These are phyloP conservation scores for Agrochola lota DNA, from an alignment of 2,888 invertebrate species.

Conservation along the genomic window DNA sequence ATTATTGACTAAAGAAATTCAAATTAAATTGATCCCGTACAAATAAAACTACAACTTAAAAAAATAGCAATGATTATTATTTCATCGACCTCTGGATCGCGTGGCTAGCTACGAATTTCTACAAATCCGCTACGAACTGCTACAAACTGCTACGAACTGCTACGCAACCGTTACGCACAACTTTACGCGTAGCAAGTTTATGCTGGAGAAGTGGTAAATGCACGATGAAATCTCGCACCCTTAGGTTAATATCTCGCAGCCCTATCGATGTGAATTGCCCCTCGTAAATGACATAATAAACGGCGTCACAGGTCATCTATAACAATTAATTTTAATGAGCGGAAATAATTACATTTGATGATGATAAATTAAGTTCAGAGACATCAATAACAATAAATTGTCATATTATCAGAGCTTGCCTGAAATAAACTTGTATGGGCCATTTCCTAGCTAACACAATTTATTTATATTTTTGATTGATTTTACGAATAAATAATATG, in stretches of 20 bases:
- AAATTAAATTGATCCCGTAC: neutral
- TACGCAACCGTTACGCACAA: neutral
- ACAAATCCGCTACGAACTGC: neutral
- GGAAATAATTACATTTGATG: slow-evolving; percentile 14
- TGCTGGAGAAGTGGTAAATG: neutral
- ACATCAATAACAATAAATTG: slow-evolving; percentile 19
- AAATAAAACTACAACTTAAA: no score
- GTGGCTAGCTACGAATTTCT: slow-evolving; percentile 24
- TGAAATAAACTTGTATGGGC: neutral
- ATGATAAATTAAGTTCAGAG: slow-evolving; percentile 17
- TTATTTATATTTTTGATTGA: neutral
- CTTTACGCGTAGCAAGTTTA: neutral
- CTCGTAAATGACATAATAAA: neutral
- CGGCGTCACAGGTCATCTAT: neutral
- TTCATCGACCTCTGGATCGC: neutral
- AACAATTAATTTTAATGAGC: slow-evolving; percentile 19
- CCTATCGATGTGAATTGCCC: neutral
- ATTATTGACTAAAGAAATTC: neutral
- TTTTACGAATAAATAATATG: neutral
- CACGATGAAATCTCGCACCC: neutral
- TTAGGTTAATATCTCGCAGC: neutral
- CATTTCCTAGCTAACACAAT: neutral
- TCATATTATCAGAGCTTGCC: neutral
- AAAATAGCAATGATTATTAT: neutral
- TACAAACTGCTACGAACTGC: neutral